Conservation (phyloP, 1,140 invertebrate species). For the Geopemphigus sp. region DNA sequence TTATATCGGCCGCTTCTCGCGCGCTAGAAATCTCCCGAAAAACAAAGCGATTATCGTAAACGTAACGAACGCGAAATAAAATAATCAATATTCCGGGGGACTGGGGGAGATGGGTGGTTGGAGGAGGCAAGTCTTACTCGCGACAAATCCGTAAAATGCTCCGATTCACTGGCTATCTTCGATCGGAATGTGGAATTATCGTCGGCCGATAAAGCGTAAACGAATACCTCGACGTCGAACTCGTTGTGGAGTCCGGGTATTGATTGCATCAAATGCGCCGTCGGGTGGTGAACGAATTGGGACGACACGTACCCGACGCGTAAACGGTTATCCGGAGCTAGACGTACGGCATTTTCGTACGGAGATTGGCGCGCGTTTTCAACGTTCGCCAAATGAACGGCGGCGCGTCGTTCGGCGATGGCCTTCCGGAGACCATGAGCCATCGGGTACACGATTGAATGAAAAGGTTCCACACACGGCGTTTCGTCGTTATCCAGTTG, state of each 20-base stretch:
- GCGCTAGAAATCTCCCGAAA: slow-evolving; percentile 74
- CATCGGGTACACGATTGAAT: slow-evolving; percentile 98
- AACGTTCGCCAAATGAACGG: slow-evolving; percentile 95
- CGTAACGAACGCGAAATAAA: neutral
- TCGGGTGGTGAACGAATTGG: slow-evolving; percentile 99
- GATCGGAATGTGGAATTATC: slow-evolving; percentile 96
- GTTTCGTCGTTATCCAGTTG: slow-evolving; percentile 93
- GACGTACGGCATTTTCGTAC: slow-evolving; percentile 72
- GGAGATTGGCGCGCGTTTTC: slow-evolving; percentile 81
- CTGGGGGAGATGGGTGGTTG: too few species aligned
- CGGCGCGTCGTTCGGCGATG: slow-evolving; percentile 93
- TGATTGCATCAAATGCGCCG: slow-evolving; percentile 99
- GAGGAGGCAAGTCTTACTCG: too few species aligned
- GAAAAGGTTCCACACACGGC: slow-evolving; percentile 98
- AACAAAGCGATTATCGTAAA: neutral
- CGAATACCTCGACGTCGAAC: slow-evolving; percentile 87
- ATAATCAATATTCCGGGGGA: slow-evolving; percentile 10
- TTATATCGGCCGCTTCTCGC: slow-evolving; percentile 93
- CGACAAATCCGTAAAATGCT: slow-evolving; percentile 96
- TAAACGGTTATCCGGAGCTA: slow-evolving; percentile 64
- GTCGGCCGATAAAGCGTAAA: slow-evolving; percentile 93
- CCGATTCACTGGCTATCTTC: slow-evolving; percentile 90
- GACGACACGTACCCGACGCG: slow-evolving; percentile 97
- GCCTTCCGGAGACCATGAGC: slow-evolving; percentile 91
- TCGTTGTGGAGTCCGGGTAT: slow-evolving; percentile 94